These are phyloP conservation scores for Rhea pennata DNA, from an alignment of 2,113 vertebrate genomes.

Conservation along the genomic window DNA sequence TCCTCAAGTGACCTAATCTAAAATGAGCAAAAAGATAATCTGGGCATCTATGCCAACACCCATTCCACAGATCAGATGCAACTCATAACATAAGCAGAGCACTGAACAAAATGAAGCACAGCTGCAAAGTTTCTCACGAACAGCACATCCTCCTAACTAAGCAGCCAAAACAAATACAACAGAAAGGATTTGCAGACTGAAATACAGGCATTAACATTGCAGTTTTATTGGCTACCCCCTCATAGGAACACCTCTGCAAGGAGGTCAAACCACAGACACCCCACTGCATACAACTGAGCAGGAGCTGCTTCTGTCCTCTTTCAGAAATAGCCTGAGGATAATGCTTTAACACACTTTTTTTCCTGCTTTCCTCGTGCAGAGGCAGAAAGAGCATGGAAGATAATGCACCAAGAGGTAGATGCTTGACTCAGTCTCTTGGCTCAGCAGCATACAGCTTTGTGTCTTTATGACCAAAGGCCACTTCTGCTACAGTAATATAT, in stretches of 20 bases:
- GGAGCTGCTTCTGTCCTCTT: not conserved
- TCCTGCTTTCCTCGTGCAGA: not conserved
- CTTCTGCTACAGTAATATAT: not conserved
- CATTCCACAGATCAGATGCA: not conserved
- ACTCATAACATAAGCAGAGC: accelerated
- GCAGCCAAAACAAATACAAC: not conserved
- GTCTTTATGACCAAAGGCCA: not conserved
- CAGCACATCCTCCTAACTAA: not conserved
- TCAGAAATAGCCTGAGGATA: not conserved
- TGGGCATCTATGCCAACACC: accelerated
- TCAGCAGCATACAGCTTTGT: not conserved
- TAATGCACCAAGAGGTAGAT: not conserved
- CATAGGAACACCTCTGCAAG: not conserved
- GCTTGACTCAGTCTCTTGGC: not conserved
- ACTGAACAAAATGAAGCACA: accelerated
- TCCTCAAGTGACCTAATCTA: not conserved
- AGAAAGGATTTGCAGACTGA: not conserved
- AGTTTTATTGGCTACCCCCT: not conserved
- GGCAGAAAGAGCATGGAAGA: not conserved
- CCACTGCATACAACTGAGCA: not conserved
- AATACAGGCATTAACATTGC: not conserved
- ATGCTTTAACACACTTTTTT: not conserved
- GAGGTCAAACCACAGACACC: not conserved
- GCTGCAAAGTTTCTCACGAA: not conserved
- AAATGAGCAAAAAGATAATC: not conserved